Base-by-base conservation (phyloP, 2,113 vertebrate genomes). In the Scortum barcoo region DNA sequence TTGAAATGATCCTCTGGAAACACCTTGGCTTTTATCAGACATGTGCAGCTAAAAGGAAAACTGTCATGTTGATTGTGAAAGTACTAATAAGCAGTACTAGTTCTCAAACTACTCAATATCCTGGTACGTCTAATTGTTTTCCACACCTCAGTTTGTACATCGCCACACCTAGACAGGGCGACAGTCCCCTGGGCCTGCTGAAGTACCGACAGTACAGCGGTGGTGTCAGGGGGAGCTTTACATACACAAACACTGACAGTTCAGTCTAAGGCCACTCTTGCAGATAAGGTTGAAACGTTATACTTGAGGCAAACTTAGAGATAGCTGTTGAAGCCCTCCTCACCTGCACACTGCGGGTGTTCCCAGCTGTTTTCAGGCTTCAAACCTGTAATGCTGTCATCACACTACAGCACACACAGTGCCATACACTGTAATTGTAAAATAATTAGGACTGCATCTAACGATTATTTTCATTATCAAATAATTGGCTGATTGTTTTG, bases 141-240 rank as follows among this genome's bases (percentile, higher is more conserved):
- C 36, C 75, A 72, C 16, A 0, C 48, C 63, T 38, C 26, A 24
- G 19, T 82, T 83, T 77, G n/a, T n/a, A 67, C 53, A 72, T 73
- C 20, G 19, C 77, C 86, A 50, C 86, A 53, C 84, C 83, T 54
- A 48, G 24, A 40, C 30, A n/a, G 40, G 57, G 17, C 16, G 62
- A 50, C 5, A 16, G 9, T 44, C 24, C 65, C 14, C 33, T 63
- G 14, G 24, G 46, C 40, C 50, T 72, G 57, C 40, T 57, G 24
- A 62, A 65, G n/a, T n/a, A n/a, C 10, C 11, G 16, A 40, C 20
- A 56, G 26, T 11, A 63, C 14, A 44, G 33, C 22, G 40, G 5
- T 61, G 61, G 26, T 56, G 57, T 22, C 5, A 10, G 58, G 57
- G 33, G 36, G 58, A 40, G 46, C 19, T 80, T 67, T 69, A 66